Base-by-base conservation (phyloP, 1,140 invertebrate species). In the Amphibalanus amphitrite region DNA sequence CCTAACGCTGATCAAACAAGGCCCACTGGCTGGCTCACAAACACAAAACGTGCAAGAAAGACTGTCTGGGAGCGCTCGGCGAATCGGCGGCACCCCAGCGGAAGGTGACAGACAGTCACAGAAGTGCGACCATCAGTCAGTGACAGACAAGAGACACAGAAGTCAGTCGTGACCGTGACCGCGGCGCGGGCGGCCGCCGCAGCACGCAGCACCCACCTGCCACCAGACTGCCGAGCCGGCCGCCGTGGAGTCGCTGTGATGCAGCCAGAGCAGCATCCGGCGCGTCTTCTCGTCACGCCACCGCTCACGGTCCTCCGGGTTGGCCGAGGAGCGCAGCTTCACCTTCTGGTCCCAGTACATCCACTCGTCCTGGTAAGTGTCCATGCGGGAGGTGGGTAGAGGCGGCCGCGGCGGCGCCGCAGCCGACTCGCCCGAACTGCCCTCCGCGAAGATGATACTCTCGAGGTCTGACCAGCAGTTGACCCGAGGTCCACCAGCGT, bases 241-340 rank as follows among this genome's bases (percentile, higher is more conserved):
- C 67, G 69, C 65, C 29, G 33, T n/a, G 28, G 68, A 67, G 26
- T 69, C 71, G 38, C 70, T 71, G 28, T 75, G 75, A 69, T 78
- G 76, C 30, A 79, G 76, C 78, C 78, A 79, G 25, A 78, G 73
- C 23, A 79, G 71, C 78, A 79, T 79, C 72, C 78, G 69, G 68
- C 76, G 76, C 25, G 76, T 75, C 74, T 77, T 79, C 71, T 77
- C 77, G 47, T 76, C 72, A 72, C 76, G 70, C 76, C 78, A 79
- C 29, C 75, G 70, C 59, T 76, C 74, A 13, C 70, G 38, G 69
- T 78, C 75, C 69, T 75, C 73, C 38, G 74, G 72, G 0, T 69
- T 29, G 29, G 70, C 71, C 28, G 72, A 75, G 28, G 71, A 71
- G 64, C 76, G 71, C 75, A 72, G 73, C 71, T 76, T 75, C 26